Evolutionary conservation across 2,113 vertebrate genomes (phyloP).

Genomic region (Thomomys bottae): DNA sequence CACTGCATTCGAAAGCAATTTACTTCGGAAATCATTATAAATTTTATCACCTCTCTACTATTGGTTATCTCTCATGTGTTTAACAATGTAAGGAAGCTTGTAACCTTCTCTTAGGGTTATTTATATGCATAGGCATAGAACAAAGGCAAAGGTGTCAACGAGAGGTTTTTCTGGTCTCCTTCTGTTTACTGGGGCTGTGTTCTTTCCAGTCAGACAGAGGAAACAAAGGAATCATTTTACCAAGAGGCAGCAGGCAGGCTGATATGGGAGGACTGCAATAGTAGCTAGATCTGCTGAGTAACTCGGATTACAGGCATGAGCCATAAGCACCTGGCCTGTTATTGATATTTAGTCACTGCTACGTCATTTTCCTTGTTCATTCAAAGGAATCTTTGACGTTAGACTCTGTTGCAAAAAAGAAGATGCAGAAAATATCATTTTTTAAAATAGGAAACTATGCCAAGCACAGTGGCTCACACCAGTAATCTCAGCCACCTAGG

Average conservation of each 20-base stretch:
- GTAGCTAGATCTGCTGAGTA: no score
- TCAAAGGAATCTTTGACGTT: no score
- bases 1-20: neutral
- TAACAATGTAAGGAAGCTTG: constrained; percentile 7
- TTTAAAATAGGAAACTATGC: no score
- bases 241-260: constrained; percentile 21
- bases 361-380: no score
- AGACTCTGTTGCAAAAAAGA: no score
- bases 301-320: no score
- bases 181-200: constrained; percentile 5
- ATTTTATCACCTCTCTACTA: neutral
- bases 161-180: constrained; percentile 34
- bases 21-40: neutral
- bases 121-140: neutral
- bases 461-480: no score
- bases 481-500: no score
- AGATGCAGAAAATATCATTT: no score
- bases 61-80: neutral
- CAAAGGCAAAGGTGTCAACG: constrained; percentile 41
- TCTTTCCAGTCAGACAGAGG: constrained; percentile 43
- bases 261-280: constrained; percentile 8
- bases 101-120: neutral
- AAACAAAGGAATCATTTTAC: constrained; percentile 46
- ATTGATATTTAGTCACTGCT: no score
- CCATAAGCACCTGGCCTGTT: no score